phyloP scores from a whole-genome alignment of 2,797 vertebrate species.

The Calcarius lapponicus region DNA sequence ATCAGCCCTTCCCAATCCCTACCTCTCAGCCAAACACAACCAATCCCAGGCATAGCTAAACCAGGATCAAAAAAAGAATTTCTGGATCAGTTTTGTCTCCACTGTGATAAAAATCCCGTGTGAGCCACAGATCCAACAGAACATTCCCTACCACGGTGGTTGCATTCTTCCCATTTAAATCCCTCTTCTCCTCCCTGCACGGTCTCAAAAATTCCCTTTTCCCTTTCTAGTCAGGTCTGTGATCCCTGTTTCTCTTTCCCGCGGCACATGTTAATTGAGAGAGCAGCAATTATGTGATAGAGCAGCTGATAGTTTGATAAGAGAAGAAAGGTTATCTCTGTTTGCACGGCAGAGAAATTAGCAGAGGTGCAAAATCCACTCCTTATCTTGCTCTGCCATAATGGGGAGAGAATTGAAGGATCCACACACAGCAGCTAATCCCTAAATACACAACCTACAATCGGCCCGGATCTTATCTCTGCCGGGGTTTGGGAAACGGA shows the following conservation, averaged over 20 bases:
- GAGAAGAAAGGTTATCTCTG: constrained; percentile 47
- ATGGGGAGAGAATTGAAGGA: background rate
- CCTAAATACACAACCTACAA: background rate
- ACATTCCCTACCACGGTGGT: background rate
- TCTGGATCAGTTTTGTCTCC: background rate
- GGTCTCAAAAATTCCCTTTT: background rate
- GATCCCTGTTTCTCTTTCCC: background rate
- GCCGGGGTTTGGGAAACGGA: background rate
- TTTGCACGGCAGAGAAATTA: constrained; percentile 1
- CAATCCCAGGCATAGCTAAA: background rate
- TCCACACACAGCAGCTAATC: background rate
- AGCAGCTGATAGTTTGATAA: constrained; percentile 12
- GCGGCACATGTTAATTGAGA: background rate
- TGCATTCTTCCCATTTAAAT: background rate
- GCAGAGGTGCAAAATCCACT: background rate
- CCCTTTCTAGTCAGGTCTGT: background rate
- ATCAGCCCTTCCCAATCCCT: background rate
- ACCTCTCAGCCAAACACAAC: accelerated
- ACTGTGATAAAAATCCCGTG: background rate
- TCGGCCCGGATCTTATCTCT: background rate
- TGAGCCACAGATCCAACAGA: background rate
- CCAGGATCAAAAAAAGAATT: background rate
- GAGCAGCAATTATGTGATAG: background rate
- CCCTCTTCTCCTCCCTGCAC: background rate
- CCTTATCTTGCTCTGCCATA: constrained; percentile 17